These are phyloP conservation scores for Periplaneta americana DNA, from an alignment of 1,140 invertebrate genomes.

Conservation along the genomic window DNA sequence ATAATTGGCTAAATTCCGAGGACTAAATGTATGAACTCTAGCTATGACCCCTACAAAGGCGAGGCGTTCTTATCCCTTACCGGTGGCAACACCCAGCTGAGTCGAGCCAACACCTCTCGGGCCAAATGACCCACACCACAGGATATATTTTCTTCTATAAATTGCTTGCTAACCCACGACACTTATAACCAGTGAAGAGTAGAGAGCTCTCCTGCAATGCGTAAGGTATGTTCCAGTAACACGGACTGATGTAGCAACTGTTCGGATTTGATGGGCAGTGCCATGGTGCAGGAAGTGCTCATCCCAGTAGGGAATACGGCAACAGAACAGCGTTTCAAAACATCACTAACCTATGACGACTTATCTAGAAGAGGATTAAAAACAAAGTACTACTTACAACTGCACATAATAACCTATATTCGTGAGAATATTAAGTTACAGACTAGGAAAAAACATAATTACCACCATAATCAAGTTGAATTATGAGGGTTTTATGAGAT, in stretches of 20 bases:
- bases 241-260: too few species aligned
- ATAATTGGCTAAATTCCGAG: not conserved
- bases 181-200: too few species aligned
- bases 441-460: too few species aligned
- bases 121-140: not conserved
- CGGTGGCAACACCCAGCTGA: not conserved
- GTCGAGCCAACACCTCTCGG: not conserved
- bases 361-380: too few species aligned
- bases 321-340: not conserved
- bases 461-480: too few species aligned
- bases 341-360: too few species aligned
- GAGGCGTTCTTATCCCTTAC: not conserved
- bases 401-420: too few species aligned
- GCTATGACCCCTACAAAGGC: not conserved
- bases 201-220: too few species aligned
- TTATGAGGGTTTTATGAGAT: too few species aligned
- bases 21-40: not conserved
- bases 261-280: not conserved
- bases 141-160: not conserved
- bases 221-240: too few species aligned
- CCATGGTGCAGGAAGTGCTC: not conserved
- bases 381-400: too few species aligned
- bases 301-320: not conserved
- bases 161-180: not conserved
- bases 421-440: too few species aligned